A percentile compares a stretch with the other conserved stretches of the same genome.
Conservation (phyloP, 1,140 invertebrate species). For the Bombyx mandarina region DNA sequence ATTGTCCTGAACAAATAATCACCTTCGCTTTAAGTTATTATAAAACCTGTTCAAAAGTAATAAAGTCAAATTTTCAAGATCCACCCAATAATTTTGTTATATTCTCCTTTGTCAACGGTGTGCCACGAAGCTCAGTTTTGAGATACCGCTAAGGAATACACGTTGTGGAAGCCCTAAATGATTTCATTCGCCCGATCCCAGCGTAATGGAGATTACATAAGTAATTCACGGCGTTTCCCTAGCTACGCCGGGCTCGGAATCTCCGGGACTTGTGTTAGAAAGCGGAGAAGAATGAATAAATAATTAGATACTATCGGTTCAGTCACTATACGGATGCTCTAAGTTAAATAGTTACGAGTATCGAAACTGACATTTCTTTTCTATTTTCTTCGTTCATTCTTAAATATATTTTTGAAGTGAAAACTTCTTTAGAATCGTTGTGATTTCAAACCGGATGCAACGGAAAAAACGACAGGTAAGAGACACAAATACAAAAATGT, state of each 20-base stretch:
- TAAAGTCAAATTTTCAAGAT: too few species aligned
- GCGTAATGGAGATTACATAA: slow-evolving; percentile 23
- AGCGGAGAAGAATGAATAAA: slow-evolving; percentile 19
- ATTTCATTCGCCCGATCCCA: slow-evolving; percentile 4
- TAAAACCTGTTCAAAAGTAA: background rate
- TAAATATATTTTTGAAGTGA: background rate
- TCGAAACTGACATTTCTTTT: slow-evolving; percentile 1
- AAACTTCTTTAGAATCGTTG: too few species aligned
- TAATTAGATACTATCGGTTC: slow-evolving; percentile 17
- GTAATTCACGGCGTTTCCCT: slow-evolving; percentile 23
- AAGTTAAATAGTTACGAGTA: background rate
- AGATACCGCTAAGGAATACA: too few species aligned
- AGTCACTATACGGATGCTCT: background rate
- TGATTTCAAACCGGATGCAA: too few species aligned
- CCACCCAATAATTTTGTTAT: too few species aligned
- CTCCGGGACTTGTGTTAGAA: slow-evolving; percentile 17
- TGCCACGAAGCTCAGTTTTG: too few species aligned
- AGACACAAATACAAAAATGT: too few species aligned
- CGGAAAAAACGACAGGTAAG: too few species aligned
- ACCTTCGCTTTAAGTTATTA: background rate
- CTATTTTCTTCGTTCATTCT: background rate
- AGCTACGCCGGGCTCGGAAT: slow-evolving; percentile 13
- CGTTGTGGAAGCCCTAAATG: too few species aligned
- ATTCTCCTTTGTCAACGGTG: too few species aligned
- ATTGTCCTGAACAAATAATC: background rate